Percentiles rank a stretch among this genome's conserved stretches.
Evolutionary conservation across 2,113 vertebrate genomes (phyloP).

Genomic region (Lophotis ruficrista): DNA sequence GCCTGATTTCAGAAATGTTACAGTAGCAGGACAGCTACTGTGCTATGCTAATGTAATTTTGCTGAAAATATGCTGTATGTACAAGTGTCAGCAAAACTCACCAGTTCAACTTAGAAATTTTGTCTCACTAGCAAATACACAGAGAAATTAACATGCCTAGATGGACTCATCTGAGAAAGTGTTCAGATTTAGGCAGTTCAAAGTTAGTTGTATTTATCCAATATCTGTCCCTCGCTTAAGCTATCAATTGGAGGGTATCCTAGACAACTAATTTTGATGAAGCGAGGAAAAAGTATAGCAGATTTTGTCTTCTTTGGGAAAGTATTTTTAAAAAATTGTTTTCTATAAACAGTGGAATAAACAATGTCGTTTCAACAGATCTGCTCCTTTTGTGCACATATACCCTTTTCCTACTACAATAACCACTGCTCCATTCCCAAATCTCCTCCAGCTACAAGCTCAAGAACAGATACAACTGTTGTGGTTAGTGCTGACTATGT

Average conservation of each 20-base stretch:
- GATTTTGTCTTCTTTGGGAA: not conserved
- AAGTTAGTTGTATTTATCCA: not conserved
- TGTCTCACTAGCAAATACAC: not conserved
- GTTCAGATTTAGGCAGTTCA: not conserved
- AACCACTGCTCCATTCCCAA: not conserved
- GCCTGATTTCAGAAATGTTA: not conserved
- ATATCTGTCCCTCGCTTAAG: not conserved
- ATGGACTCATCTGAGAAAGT: not conserved
- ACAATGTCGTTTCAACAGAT: not conserved
- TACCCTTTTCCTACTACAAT: not conserved
- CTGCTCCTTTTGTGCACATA: not conserved
- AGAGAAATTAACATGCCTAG: not conserved
- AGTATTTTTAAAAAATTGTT: fast-evolving
- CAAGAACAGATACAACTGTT: not conserved
- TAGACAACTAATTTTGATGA: not conserved
- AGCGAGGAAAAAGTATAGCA: not conserved
- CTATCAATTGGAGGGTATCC: not conserved
- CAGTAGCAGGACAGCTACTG: not conserved
- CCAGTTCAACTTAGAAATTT: not conserved
- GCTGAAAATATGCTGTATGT: not conserved
- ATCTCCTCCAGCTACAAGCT: not conserved
- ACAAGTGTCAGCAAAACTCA: not conserved
- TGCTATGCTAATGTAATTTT: fast-evolving
- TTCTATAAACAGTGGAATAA: not conserved
- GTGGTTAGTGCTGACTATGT: not conserved